Evolutionary conservation across 2,797 vertebrate species (phyloP).

Genomic region (Serranus cabrilla): DNA sequence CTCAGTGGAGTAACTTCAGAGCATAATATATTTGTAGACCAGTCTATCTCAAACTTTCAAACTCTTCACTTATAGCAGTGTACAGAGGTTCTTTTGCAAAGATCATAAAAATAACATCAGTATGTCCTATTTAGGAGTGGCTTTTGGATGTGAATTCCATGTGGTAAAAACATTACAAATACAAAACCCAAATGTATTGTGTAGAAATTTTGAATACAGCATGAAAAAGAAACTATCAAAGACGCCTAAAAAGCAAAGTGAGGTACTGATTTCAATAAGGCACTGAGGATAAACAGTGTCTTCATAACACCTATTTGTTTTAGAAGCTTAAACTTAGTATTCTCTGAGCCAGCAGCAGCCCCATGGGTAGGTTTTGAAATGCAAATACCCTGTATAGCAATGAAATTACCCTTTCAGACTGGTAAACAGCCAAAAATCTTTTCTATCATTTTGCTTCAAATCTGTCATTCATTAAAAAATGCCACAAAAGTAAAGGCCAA

Average conservation of each 20-base stretch:
- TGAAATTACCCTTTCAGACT: slow-evolving; percentile 56
- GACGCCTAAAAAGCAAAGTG: slow-evolving; percentile 21
- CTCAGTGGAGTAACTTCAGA: slow-evolving; percentile 35
- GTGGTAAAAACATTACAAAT: slow-evolving; percentile 17
- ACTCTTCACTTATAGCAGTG: slow-evolving; percentile 20
- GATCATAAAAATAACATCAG: slow-evolving; percentile 26
- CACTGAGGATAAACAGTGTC: slow-evolving; percentile 29
- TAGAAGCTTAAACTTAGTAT: slow-evolving; percentile 53
- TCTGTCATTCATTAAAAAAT: slow-evolving; percentile 55
- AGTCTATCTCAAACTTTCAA: slow-evolving; percentile 10
- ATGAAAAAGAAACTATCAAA: slow-evolving; percentile 27
- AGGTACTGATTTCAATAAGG: slow-evolving; percentile 22
- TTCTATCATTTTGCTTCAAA: slow-evolving; percentile 55
- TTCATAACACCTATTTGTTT: slow-evolving; percentile 58
- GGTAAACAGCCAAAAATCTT: slow-evolving; percentile 48
- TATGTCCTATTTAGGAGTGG: not conserved
- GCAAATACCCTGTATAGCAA: slow-evolving; percentile 52
- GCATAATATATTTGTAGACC: slow-evolving; percentile 18
- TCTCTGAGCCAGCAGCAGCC: slow-evolving; percentile 36
- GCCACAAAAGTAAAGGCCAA: slow-evolving; percentile 53
- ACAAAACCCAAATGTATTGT: slow-evolving; percentile 24
- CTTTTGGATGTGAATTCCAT: slow-evolving; percentile 7
- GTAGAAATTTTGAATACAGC: not conserved
- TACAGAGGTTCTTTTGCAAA: slow-evolving; percentile 20
- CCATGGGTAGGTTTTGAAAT: slow-evolving; percentile 69